Evolutionary conservation across 2,888 invertebrate genomes (phyloP).

Genomic region (Sesamia inferens): DNA sequence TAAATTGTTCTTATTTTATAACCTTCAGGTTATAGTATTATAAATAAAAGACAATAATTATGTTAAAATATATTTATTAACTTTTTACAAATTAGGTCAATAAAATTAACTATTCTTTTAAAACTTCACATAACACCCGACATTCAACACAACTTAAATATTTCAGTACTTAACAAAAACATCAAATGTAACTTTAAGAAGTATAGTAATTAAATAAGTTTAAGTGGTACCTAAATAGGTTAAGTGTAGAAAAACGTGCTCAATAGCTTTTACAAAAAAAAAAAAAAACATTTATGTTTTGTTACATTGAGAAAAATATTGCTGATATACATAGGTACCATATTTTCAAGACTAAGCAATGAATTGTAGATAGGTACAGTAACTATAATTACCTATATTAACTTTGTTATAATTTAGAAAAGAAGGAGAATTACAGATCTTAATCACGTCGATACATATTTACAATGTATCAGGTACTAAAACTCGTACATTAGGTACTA

Average conservation of each 20-base stretch:
- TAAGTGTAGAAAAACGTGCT: constrained; percentile 50
- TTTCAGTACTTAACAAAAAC: constrained; percentile 75
- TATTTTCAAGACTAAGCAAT: constrained; percentile 7
- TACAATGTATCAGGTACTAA: constrained; percentile 39
- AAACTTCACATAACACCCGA: constrained; percentile 74
- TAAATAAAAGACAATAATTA: constrained; percentile 3
- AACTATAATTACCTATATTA: background rate
- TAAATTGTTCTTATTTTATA: background rate
- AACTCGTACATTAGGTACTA: constrained; percentile 37
- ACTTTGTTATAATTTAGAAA: constrained; percentile 4
- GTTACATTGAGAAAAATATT: constrained; percentile 20
- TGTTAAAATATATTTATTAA: constrained; percentile 87
- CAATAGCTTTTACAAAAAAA: constrained; percentile 17
- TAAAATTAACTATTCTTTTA: constrained; percentile 78
- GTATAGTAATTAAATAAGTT: constrained; percentile 43
- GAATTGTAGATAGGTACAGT: constrained; percentile 7
- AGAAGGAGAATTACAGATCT: constrained; percentile 2
- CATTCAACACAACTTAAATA: constrained; percentile 74
- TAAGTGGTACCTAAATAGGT: constrained; percentile 47
- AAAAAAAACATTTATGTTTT: constrained; percentile 6
- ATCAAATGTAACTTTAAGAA: constrained; percentile 61
- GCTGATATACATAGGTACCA: constrained; percentile 2
- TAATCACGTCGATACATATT: constrained; percentile 33
- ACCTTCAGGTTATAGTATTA: background rate
- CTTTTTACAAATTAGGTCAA: constrained; percentile 85